phyloP scores from a whole-genome alignment of 2,888 invertebrate species.

The Chironomus riparius region DNA sequence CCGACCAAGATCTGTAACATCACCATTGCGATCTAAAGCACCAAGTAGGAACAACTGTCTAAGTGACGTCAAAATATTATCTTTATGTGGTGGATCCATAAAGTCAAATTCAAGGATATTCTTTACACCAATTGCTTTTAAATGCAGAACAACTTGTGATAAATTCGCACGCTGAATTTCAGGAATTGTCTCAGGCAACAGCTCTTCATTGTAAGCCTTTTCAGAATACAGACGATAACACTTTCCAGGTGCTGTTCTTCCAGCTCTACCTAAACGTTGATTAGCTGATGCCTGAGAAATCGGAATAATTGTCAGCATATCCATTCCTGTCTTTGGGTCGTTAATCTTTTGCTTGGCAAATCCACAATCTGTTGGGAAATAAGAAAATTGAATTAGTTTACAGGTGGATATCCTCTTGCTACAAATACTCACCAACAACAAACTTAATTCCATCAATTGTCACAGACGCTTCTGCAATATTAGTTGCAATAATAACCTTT shows the following conservation, averaged over 20 bases:
- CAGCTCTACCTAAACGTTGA: conserved; percentile 93
- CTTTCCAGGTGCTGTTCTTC: conserved; percentile 96
- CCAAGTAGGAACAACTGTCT: conserved; percentile 94
- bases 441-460: conserved; percentile 83
- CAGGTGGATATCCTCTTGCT: no score
- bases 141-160: conserved; percentile 82
- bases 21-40: conserved; percentile 90
- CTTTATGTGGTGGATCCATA: conserved; percentile 99
- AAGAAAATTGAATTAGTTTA: no score
- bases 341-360: conserved; percentile 99
- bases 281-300: conserved; percentile 98
- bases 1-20: conserved; percentile 69
- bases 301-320: conserved; percentile 95
- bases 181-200: conserved; percentile 95
- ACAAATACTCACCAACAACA: conserved; percentile 51
- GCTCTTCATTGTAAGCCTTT: conserved; percentile 95
- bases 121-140: conserved; percentile 99
- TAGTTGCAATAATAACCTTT: conserved; percentile 69
- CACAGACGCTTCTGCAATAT: conserved; percentile 44
- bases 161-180: conserved; percentile 98
- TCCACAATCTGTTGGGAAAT: conserved; percentile 59
- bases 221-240: conserved; percentile 95
- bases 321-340: conserved; percentile 97
- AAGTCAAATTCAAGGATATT: conserved; percentile 97
- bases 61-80: conserved; percentile 96